Conservation (phyloP, 2,797 vertebrate genomes). For the Echiichthys vipera region DNA sequence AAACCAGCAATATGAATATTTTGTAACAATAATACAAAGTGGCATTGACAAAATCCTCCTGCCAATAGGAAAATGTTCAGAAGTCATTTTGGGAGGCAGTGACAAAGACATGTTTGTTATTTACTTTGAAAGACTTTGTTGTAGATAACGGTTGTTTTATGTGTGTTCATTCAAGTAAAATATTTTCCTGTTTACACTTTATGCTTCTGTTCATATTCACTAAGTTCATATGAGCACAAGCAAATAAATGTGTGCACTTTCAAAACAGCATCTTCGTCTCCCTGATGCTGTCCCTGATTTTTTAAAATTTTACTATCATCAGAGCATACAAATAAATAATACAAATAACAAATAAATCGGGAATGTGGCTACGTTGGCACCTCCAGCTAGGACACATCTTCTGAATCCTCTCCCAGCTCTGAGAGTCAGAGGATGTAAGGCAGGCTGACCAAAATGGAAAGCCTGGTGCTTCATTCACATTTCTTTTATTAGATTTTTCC, state of each 20-base stretch:
- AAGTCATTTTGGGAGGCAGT: conserved; percentile 14
- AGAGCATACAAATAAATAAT: conserved; percentile 20
- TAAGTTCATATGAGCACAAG: not conserved
- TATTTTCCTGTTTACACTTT: conserved; percentile 12
- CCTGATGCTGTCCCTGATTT: not conserved
- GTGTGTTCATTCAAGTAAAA: conserved; percentile 12
- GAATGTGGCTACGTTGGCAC: conserved; percentile 13
- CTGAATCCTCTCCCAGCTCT: conserved; percentile 21
- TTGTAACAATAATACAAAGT: not conserved
- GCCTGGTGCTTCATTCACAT: conserved; percentile 23
- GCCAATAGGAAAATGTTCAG: conserved; percentile 9
- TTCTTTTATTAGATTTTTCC: conserved; percentile 61
- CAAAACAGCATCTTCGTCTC: conserved; percentile 24
- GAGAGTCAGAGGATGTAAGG: conserved; percentile 31
- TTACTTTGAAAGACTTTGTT: conserved; percentile 15
- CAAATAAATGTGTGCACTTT: conserved; percentile 25
- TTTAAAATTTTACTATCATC: conserved; percentile 14
- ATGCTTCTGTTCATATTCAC: conserved; percentile 3
- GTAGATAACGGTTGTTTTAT: conserved; percentile 14
- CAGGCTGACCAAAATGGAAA: conserved; percentile 25
- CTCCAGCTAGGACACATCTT: conserved; percentile 22
- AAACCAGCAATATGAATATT: not conserved
- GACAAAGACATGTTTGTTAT: conserved; percentile 27
- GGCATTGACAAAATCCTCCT: not conserved
- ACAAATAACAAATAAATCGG: no score